Evolutionary conservation across 2,113 vertebrate genomes (phyloP).

Genomic region (Setophaga kirtlandii): DNA sequence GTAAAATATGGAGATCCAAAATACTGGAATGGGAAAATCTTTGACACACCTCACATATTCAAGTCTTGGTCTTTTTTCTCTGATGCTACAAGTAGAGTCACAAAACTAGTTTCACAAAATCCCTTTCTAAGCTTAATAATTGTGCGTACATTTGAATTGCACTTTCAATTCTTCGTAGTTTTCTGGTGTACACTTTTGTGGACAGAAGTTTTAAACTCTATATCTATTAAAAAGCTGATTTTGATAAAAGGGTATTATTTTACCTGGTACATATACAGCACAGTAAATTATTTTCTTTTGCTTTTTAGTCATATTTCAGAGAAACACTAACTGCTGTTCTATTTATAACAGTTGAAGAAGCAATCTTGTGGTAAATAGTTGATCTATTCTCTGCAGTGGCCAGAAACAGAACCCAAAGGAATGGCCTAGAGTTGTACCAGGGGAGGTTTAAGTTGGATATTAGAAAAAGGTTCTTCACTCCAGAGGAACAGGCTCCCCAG

Average conservation of each 20-base stretch:
- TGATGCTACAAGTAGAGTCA: background rate
- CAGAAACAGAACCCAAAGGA: background rate
- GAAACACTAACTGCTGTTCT: background rate
- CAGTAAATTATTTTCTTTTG: background rate
- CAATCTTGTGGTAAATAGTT: background rate
- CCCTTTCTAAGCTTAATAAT: background rate
- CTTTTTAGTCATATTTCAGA: background rate
- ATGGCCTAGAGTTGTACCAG: background rate
- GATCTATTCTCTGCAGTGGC: background rate
- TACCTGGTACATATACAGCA: background rate
- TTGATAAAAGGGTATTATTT: background rate
- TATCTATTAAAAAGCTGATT: background rate
- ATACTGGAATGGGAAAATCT: background rate
- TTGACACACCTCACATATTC: background rate
- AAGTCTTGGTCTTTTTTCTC: background rate
- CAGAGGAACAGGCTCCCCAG: background rate
- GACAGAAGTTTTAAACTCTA: background rate
- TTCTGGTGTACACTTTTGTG: background rate
- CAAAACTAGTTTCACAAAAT: background rate
- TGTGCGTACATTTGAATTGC: background rate
- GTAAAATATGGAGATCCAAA: background rate
- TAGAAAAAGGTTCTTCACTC: background rate
- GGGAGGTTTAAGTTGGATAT: background rate
- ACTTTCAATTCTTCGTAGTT: background rate
- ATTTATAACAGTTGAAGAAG: background rate